Evolutionary conservation across 2,888 invertebrate species (phyloP), one percentile per base, ranked within the genome.

Genomic region (Coelopa pilipes): DNA sequence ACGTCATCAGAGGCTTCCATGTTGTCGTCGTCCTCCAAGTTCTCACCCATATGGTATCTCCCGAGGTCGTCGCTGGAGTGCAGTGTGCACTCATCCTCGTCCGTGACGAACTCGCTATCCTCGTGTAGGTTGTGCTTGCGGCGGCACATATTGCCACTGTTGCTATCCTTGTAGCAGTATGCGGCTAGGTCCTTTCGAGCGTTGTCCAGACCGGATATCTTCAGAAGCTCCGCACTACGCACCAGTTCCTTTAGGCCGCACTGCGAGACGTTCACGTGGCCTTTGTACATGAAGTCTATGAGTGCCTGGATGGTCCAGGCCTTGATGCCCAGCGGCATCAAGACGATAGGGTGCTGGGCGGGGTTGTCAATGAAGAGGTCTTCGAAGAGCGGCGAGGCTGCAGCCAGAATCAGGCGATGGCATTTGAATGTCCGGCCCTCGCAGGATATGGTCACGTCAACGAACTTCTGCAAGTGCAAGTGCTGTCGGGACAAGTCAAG

Each of bases 221-320:
- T 93, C 79, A 94, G 85, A 7, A 93, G 92, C 82, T 94, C 93
- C 0, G 94, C 94, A 0, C 93, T 93, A 83, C 92, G 92, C 13
- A 94, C 88, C 12, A 94, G 86, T 75, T 92, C 92, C 49, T 93
- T 92, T 67, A 94, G 87, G 79, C 93, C 93, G 75, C 93, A 93
- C 80, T 94, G 94, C 0, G 93, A 92, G 0, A 94, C 93, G 81
- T 93, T 93, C 49, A 94, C 94, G 82, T 94, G 93, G 0, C 94
- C 94, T 80, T 93, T 93, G 85, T 94, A 94, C 94, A 94, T 94
- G 84, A 94, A 94, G 86, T 94, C 93, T 45, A 94, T 93, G 60
- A 94, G 87, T 0, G 93, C 93, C 81, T 94, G 93, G 88, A 94
- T 91, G 81, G 94, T 93, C 85, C 92, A 92, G 85, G 93, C 93